These are phyloP conservation scores for Cinclus cinclus DNA, from an alignment of 2,113 vertebrate species.

Conservation along the genomic window DNA sequence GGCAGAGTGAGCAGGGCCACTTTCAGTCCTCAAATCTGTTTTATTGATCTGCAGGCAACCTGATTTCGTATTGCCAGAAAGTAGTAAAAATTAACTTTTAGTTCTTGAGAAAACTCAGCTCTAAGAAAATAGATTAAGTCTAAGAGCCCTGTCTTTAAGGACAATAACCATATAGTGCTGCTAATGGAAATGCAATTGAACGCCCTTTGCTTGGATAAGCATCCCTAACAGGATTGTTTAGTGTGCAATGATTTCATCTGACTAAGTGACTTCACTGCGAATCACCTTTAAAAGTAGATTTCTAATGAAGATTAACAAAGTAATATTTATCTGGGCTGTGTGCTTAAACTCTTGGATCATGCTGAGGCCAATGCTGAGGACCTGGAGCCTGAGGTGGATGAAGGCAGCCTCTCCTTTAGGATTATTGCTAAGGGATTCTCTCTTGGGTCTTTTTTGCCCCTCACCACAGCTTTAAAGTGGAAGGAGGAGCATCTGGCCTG, in stretches of 20 bases:
- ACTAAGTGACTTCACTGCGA: background rate
- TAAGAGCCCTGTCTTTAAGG: conserved; percentile 16
- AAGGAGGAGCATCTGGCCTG: background rate
- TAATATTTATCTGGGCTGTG: background rate
- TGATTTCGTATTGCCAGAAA: background rate
- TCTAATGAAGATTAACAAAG: background rate
- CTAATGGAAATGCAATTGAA: conserved; percentile 37
- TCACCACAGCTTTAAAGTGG: background rate
- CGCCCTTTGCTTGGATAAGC: conserved; percentile 32
- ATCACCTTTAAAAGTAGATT: background rate
- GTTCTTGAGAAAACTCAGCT: background rate
- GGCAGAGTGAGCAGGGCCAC: background rate
- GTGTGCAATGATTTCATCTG: conserved; percentile 7
- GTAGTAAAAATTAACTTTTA: background rate
- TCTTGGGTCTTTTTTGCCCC: background rate
- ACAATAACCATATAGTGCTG: conserved; percentile 22
- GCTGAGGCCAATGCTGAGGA: background rate
- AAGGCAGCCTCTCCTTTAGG: background rate
- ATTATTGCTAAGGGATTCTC: background rate
- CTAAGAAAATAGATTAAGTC: background rate
- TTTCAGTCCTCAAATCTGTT: background rate
- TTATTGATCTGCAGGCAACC: background rate
- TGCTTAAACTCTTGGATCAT: background rate
- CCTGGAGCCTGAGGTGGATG: background rate
- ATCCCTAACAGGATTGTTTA: conserved; percentile 26